These are phyloP conservation scores for Ornithoptera priamus DNA, from an alignment of 2,888 invertebrate species.

Conservation along the genomic window DNA sequence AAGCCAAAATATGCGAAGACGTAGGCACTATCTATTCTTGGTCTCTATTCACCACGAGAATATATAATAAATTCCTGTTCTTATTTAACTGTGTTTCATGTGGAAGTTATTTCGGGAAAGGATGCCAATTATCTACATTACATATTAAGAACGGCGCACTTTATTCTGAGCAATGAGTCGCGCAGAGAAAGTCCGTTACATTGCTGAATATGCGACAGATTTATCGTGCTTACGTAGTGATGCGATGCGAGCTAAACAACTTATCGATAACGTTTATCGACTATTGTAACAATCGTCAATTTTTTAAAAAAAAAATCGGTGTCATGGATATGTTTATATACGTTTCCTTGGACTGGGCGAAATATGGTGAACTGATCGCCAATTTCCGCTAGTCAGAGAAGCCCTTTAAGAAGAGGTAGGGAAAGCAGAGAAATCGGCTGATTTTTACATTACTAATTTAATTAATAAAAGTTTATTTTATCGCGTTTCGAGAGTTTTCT, in stretches of 20 bases:
- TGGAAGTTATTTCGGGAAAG: constrained; percentile 66
- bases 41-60: background rate
- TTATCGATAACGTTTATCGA: constrained; percentile 34
- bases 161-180: constrained; percentile 77
- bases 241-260: constrained; percentile 33
- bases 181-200: constrained; percentile 76
- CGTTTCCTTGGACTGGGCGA: too few species aligned
- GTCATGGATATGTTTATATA: too few species aligned
- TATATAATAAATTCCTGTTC: constrained; percentile 14
- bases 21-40: background rate
- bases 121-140: constrained; percentile 76
- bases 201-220: constrained; percentile 80
- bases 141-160: constrained; percentile 71
- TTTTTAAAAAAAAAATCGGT: too few species aligned
- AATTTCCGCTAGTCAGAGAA: too few species aligned
- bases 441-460: too few species aligned
- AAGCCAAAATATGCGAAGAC: background rate
- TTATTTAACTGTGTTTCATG: constrained; percentile 45
- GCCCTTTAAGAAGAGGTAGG: too few species aligned
- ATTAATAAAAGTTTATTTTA: too few species aligned
- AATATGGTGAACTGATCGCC: too few species aligned
- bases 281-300: background rate
- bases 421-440: too few species aligned
- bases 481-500: too few species aligned
- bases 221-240: constrained; percentile 70